A percentile compares a stretch with the other conserved stretches of the same genome.
phyloP scores from a whole-genome alignment of 2,113 vertebrate species.

The Pteruthius melanotis region DNA sequence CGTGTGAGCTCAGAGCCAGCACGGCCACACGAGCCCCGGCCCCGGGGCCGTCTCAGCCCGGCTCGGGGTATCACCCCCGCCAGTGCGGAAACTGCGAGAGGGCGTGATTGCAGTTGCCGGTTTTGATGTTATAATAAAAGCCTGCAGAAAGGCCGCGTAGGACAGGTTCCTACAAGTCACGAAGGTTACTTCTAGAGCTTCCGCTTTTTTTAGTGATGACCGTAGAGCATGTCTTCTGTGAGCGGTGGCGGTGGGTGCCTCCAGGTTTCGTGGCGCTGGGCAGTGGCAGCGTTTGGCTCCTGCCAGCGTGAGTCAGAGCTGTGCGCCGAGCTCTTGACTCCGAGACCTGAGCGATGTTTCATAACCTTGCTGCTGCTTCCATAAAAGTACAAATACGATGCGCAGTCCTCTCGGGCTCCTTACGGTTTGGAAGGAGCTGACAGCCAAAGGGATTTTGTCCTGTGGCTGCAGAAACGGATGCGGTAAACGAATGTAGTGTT shows the following conservation, averaged over 20 bases:
- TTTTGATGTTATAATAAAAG: background rate
- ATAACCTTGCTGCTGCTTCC: background rate
- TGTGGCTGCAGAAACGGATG: background rate
- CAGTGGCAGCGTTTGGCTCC: background rate
- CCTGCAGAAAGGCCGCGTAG: background rate
- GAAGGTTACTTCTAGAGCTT: rapidly evolving
- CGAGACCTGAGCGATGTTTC: background rate
- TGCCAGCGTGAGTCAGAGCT: background rate
- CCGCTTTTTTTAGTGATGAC: background rate
- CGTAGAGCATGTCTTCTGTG: rapidly evolving
- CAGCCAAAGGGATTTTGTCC: background rate
- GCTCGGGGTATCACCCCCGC: background rate
- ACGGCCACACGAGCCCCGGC: background rate
- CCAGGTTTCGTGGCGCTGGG: background rate
- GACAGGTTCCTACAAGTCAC: background rate
- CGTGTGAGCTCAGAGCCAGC: rapidly evolving
- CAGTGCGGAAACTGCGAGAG: background rate
- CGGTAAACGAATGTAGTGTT: background rate
- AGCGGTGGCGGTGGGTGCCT: background rate
- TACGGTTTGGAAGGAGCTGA: background rate
- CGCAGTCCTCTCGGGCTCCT: background rate
- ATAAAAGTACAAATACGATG: background rate
- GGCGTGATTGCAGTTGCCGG: rapidly evolving
- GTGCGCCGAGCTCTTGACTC: rapidly evolving
- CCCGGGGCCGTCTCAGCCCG: background rate